Evolutionary conservation across 2,113 vertebrate species (phyloP).

Genomic region (Nycticryphes semicollaris): DNA sequence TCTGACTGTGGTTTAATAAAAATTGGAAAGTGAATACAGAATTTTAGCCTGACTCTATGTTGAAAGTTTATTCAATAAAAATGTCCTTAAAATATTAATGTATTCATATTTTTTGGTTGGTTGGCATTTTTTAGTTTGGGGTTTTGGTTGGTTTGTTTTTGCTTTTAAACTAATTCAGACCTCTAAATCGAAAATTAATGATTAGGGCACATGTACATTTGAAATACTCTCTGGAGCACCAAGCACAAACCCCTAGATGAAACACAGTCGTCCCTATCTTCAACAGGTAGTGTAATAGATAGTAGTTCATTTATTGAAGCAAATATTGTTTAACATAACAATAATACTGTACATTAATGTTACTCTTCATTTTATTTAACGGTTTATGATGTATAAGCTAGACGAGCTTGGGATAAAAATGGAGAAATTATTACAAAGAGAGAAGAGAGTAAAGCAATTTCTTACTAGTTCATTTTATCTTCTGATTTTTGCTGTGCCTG

Average conservation of each 20-base stretch:
- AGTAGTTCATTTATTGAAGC: conserved; percentile 23
- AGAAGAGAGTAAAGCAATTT: neutral
- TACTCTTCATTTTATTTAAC: conserved; percentile 30
- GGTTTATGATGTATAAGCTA: neutral
- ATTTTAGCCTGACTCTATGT: neutral
- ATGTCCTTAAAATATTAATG: neutral
- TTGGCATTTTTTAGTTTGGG: neutral
- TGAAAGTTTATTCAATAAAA: neutral
- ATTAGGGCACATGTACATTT: neutral
- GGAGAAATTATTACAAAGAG: neutral
- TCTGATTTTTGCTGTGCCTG: neutral
- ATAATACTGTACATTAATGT: conserved; percentile 1
- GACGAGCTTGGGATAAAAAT: neutral
- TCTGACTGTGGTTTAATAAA: neutral
- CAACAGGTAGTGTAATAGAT: neutral
- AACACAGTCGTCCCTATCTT: neutral
- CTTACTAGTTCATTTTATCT: neutral
- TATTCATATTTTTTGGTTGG: neutral
- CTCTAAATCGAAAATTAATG: neutral
- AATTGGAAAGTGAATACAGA: neutral
- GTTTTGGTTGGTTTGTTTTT: no score
- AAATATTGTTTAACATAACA: conserved; percentile 26
- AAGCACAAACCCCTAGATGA: neutral
- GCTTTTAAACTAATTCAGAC: neutral
- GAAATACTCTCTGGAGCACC: neutral